Percentiles rank a stretch among this genome's conserved stretches.
Evolutionary conservation across 2,888 invertebrate species (phyloP).

Genomic region (Drosophila falleni): DNA sequence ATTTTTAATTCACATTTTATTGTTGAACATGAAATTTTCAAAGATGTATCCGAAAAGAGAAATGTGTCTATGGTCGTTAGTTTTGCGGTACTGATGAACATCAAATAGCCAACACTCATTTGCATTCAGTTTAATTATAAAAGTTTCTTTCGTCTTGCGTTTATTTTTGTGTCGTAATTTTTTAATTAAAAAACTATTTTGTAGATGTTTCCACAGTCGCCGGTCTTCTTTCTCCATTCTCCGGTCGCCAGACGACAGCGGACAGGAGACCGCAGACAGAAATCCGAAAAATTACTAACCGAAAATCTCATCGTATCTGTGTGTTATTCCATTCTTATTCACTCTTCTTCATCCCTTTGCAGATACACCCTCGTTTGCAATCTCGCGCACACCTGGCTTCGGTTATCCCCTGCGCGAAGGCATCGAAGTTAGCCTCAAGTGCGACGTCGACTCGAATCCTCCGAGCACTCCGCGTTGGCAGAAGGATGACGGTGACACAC

Average conservation of each 20-base stretch:
- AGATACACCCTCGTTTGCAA: constrained; percentile 97
- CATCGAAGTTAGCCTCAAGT: constrained; percentile 94
- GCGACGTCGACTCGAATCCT: constrained; percentile 97
- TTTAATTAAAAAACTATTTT: constrained; percentile 82
- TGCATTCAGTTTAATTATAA: constrained; percentile 82
- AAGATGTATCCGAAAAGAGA: neutral
- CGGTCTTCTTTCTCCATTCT: constrained; percentile 14
- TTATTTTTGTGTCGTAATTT: constrained; percentile 62
- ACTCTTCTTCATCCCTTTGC: constrained; percentile 74
- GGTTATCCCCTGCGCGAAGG: constrained; percentile 95
- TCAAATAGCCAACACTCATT: constrained; percentile 60
- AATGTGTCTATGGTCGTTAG: constrained; percentile 1
- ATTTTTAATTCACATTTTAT: neutral
- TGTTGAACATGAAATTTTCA: neutral
- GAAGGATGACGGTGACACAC: constrained; percentile 87
- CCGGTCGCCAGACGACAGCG: constrained; percentile 11
- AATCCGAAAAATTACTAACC: constrained; percentile 24
- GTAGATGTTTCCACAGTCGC: constrained; percentile 63
- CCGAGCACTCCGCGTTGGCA: constrained; percentile 94
- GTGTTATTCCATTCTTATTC: constrained; percentile 42
- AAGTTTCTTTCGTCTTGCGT: constrained; percentile 59
- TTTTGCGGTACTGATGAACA: constrained; percentile 19
- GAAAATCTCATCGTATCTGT: constrained; percentile 27
- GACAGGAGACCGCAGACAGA: constrained; percentile 51
- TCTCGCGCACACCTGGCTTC: constrained; percentile 96